Percentiles rank a stretch among this genome's conserved stretches.
Conservation (phyloP, 1,140 invertebrate genomes). For the Andricus grossulariae region DNA sequence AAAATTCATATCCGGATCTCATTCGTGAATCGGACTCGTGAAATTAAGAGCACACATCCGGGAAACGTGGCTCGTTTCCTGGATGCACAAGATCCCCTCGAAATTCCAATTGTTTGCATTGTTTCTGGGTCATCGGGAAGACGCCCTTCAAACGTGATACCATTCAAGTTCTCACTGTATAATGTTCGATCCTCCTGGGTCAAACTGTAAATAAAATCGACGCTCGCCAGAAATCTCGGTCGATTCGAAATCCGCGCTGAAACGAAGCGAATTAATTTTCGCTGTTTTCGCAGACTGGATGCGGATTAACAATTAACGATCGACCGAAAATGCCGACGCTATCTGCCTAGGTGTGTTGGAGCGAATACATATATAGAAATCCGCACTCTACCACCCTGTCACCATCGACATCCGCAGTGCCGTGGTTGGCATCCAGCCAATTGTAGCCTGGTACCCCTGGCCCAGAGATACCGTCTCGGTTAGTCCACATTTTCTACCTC, state of each 20-base stretch:
- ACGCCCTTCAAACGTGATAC: conserved; percentile 30
- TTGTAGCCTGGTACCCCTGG: conserved; percentile 47
- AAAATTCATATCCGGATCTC: conserved; percentile 15
- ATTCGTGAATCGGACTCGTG: conserved; percentile 15
- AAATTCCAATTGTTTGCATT: conserved; percentile 39
- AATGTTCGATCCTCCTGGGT: not conserved
- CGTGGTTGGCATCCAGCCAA: conserved; percentile 68
- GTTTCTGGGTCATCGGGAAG: conserved; percentile 40
- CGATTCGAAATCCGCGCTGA: conserved; percentile 28
- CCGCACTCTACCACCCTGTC: conserved; percentile 54
- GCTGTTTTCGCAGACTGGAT: conserved; percentile 33
- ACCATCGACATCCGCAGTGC: conserved; percentile 73
- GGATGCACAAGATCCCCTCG: conserved; percentile 1
- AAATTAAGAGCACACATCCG: conserved; percentile 16
- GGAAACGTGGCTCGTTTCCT: conserved; percentile 14
- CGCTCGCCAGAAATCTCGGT: conserved; percentile 38
- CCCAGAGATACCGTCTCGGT: conserved; percentile 45
- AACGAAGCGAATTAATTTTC: conserved; percentile 46
- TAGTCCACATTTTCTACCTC: conserved; percentile 55
- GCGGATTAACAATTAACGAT: conserved; percentile 55
- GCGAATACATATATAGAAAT: conserved; percentile 42
- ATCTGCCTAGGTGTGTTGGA: conserved; percentile 13
- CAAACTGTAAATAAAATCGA: conserved; percentile 35
- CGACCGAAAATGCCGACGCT: conserved; percentile 37
- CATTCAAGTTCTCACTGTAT: conserved; percentile 11